A percentile compares a stretch with the other conserved stretches of the same genome.
These are phyloP conservation scores for Spongilla lacustris DNA, from an alignment of 37 sponge, comb jelly and placozoan species.

Conservation along the genomic window DNA sequence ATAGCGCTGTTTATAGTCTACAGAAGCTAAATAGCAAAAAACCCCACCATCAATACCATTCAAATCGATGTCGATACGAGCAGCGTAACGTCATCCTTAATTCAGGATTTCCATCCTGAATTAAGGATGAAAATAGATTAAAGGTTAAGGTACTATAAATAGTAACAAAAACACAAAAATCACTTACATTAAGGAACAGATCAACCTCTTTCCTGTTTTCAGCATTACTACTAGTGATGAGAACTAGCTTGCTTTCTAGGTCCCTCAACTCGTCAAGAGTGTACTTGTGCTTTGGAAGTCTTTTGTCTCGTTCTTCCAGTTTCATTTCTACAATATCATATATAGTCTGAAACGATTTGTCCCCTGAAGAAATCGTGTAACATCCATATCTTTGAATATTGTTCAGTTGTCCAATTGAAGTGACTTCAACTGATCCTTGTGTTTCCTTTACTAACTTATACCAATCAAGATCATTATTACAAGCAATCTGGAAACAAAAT, in stretches of 20 bases:
- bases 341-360: constrained; percentile 2
- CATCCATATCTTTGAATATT: constrained; percentile 36
- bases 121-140: too few relatives aligned
- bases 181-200: constrained; percentile 46
- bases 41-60: too few relatives aligned
- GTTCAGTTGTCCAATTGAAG: constrained; percentile 44
- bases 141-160: too few relatives aligned
- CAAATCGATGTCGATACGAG: too few relatives aligned
- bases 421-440: constrained; percentile 49
- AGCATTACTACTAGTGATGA: constrained; percentile 62
- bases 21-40: too few relatives aligned
- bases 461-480: constrained; percentile 11
- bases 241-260: constrained; percentile 71
- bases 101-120: too few relatives aligned
- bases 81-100: too few relatives aligned
- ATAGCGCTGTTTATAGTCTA: too few relatives aligned
- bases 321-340: constrained; percentile 27
- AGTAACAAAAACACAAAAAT: too few relatives aligned
- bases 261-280: constrained; percentile 66
- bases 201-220: constrained; percentile 51
- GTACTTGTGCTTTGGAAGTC: constrained; percentile 25
- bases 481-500: background rate
- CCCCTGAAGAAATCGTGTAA: constrained; percentile 12
- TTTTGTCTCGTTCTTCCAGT: constrained; percentile 7
- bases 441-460: constrained; percentile 28